A percentile compares a stretch with the other conserved stretches of the same genome.
Evolutionary conservation across 2,888 invertebrate species (phyloP).

Genomic region (Physocephala rufipes): DNA sequence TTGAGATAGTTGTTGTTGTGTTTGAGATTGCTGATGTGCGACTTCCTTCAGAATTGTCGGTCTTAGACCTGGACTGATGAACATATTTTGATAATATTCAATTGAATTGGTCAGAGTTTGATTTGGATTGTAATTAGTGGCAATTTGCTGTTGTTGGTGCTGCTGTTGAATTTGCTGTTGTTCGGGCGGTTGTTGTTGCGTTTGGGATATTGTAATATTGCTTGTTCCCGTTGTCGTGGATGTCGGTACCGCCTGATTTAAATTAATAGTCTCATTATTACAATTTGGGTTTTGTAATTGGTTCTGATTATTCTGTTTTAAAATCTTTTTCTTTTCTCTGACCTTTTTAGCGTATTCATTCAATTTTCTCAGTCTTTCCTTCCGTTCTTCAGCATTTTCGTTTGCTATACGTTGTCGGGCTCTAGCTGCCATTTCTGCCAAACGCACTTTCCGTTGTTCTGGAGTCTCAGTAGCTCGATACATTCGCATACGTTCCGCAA

Average conservation of each 20-base stretch:
- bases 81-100: conserved; percentile 65
- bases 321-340: conserved; percentile 65
- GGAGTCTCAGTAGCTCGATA: conserved; percentile 63
- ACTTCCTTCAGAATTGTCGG: conserved; percentile 55
- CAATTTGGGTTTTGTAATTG: conserved; percentile 56
- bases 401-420: conserved; percentile 64
- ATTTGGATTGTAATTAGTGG: conserved; percentile 38
- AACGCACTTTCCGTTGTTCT: conserved; percentile 63
- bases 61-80: conserved; percentile 60
- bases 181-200: conserved; percentile 46
- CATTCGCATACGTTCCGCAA: conserved; percentile 65
- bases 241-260: conserved; percentile 59
- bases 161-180: conserved; percentile 45
- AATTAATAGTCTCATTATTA: conserved; percentile 62
- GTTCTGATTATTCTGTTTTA: conserved; percentile 57
- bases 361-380: conserved; percentile 65
- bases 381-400: conserved; percentile 62
- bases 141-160: conserved; percentile 43
- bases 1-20: conserved; percentile 48
- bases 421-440: conserved; percentile 64
- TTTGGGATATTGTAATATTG: conserved; percentile 35
- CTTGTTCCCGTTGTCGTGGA: conserved; percentile 43
- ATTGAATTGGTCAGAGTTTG: conserved; percentile 55
- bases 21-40: conserved; percentile 46
- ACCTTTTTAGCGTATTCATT: conserved; percentile 67